Evolutionary conservation across 2,797 vertebrate species (phyloP).

Genomic region (Gallinago stenura): DNA sequence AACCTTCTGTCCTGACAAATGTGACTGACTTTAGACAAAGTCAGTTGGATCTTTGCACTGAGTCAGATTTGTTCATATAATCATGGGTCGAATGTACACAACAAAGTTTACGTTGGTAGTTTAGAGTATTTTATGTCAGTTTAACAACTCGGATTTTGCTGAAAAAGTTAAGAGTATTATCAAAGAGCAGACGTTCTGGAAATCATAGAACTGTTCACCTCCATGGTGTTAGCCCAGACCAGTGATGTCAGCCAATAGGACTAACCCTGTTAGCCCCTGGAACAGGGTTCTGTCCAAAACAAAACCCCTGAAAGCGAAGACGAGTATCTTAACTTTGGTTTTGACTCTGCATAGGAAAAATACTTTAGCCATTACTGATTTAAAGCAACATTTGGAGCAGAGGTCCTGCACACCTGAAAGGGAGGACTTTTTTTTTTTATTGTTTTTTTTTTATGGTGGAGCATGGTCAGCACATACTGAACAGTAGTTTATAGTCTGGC

Average conservation of each 20-base stretch:
- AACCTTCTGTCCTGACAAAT: accelerated
- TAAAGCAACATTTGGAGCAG: background rate
- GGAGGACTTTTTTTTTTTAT: background rate
- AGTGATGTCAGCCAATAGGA: too few species aligned
- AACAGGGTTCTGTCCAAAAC: background rate
- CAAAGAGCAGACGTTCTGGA: background rate
- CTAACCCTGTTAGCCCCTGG: background rate
- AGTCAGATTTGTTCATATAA: background rate
- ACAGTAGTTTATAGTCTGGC: slow-evolving; percentile 2
- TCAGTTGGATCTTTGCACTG: background rate
- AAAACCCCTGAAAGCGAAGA: background rate
- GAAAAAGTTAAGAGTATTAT: background rate
- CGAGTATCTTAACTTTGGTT: background rate
- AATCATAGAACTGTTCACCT: background rate
- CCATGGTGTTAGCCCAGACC: background rate
- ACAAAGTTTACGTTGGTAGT: background rate
- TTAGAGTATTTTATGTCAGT: background rate
- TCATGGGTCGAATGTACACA: background rate
- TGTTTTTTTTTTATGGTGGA: background rate
- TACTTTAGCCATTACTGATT: background rate
- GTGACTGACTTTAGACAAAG: background rate
- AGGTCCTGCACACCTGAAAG: background rate
- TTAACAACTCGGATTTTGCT: background rate
- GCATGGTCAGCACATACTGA: background rate
- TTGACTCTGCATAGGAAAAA: background rate